Evolutionary conservation across 92 coral and sea anemone species (phyloP), one percentile per base, ranked within the genome.

Genomic region (Phymanthus crucifer): DNA sequence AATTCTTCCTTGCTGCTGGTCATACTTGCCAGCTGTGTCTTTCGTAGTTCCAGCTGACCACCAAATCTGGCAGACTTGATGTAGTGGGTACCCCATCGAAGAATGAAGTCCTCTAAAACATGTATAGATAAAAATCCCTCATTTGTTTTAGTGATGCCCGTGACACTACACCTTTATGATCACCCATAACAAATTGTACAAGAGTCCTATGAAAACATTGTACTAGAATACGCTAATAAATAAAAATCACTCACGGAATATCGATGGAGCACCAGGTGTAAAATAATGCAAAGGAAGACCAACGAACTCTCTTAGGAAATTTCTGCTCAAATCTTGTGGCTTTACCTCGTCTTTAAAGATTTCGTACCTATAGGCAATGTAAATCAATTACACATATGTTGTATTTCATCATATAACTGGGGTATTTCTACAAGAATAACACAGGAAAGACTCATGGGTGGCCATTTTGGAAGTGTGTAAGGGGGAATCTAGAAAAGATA

Each of bases 71-170:
- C 65, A 18, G 66, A 74, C 71, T 88, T 88, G 32, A 88, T 88
- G 43, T 73, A 88, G 81, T 88, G 92, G 14, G 92, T 88, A 58
- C 89, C 92, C 92, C 92, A 88, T 29, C 92, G 80, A 43, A 77
- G 82, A 74, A 88, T 85, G 80, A 88, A 88, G 75, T 85, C 84
- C 73, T 83, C 91, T 87, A 17, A 2, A 43, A 5, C 1, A 7
- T 43, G 14, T 11, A 43, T 43, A 43, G 48, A 10, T 9, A 43
- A 43, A 43, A 43, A 1, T 7, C 14, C 10, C 2, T 11, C 18
- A 29, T 45, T 43, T 36, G n/a, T n/a, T n/a, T n/a, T n/a, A n/a
- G n/a, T n/a, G n/a, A n/a, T n/a, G n/a, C n/a, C n/a, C n/a, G n/a
- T n/a, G n/a, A n/a, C n/a, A n/a, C n/a, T n/a, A n/a, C n/a, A n/a